Evolutionary conservation across 2,113 vertebrate genomes (phyloP).

Genomic region (Microcebus tavaratra): DNA sequence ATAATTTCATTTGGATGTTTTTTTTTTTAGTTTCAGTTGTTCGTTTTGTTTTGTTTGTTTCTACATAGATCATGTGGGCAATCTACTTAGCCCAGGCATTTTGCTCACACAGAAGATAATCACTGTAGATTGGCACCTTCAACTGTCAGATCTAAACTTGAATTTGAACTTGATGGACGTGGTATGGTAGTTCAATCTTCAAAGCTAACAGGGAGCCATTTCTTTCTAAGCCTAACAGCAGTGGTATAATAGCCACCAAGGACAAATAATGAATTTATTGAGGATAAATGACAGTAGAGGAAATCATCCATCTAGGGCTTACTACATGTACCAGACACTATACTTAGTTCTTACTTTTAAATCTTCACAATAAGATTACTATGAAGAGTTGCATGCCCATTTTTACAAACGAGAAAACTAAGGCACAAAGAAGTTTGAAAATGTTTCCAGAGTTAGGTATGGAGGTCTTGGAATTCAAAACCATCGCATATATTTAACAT

Average conservation of each 20-base stretch:
- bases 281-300: not conserved
- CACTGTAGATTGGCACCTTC: not conserved
- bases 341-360: not conserved
- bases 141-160: not conserved
- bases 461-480: not conserved
- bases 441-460: not conserved
- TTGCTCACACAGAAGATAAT: not conserved
- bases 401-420: not conserved
- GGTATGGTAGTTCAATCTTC: not conserved
- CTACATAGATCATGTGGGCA: not conserved
- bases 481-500: not conserved
- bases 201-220: not conserved
- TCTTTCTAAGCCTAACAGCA: not conserved
- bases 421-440: not conserved
- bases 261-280: not conserved
- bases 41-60: not conserved
- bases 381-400: not conserved
- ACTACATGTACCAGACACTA: too few relatives aligned
- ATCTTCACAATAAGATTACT: not conserved
- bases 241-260: not conserved
- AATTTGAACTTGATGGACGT: not conserved
- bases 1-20: not conserved
- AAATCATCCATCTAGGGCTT: not conserved
- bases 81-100: not conserved
- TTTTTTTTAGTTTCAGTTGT: not conserved